A percentile compares a stretch with the other conserved stretches of the same genome.
phyloP scores from a whole-genome alignment of 2,888 invertebrate species.

The Notocelia uddmanniana region DNA sequence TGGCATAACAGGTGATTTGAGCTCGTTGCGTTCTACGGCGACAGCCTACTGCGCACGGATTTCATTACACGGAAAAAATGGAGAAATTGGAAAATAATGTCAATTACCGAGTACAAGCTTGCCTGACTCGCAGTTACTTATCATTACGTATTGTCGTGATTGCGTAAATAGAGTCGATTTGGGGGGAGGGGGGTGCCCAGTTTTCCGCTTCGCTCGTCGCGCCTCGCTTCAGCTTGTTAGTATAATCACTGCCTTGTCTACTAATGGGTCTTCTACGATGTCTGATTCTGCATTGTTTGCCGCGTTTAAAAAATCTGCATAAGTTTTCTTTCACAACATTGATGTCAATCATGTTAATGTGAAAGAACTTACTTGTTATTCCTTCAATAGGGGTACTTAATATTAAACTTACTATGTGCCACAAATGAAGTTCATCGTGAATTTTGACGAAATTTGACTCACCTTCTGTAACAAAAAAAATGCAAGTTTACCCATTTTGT shows the following conservation, averaged over 20 bases:
- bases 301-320: slow-evolving; percentile 38
- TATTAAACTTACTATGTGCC: not conserved
- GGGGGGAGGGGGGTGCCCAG: slow-evolving; percentile 70
- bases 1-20: slow-evolving; percentile 45
- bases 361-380: slow-evolving; percentile 10
- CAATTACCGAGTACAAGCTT: slow-evolving; percentile 78
- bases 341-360: slow-evolving; percentile 20
- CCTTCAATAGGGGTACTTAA: slow-evolving; percentile 16
- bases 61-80: slow-evolving; percentile 74
- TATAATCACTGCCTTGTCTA: slow-evolving; percentile 69
- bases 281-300: slow-evolving; percentile 60
- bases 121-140: slow-evolving; percentile 70
- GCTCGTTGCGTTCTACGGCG: slow-evolving; percentile 47
- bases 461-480: slow-evolving; percentile 82
- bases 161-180: slow-evolving; percentile 80
- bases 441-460: slow-evolving; percentile 60
- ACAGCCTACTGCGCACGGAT: slow-evolving; percentile 73
- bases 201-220: slow-evolving; percentile 78
- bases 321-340: slow-evolving; percentile 32
- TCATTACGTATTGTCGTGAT: slow-evolving; percentile 83
- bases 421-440: not conserved
- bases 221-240: slow-evolving; percentile 69
- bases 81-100: slow-evolving; percentile 84
- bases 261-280: slow-evolving; percentile 58
- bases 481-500: slow-evolving; percentile 57